A percentile compares a stretch with the other conserved stretches of the same genome.
Conservation (phyloP, 2,888 invertebrate species). For the Apodemia mormo region DNA sequence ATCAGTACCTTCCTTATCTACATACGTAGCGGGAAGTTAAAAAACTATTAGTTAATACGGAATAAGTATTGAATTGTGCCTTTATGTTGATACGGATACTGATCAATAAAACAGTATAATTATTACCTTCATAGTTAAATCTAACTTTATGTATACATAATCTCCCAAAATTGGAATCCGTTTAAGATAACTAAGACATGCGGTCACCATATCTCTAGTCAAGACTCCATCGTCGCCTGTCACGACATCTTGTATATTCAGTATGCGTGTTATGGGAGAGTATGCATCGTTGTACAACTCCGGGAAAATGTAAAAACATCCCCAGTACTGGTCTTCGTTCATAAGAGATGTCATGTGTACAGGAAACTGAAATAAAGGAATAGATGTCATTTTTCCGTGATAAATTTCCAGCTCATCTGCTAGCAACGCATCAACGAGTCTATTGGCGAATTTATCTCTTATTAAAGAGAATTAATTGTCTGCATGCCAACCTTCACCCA, state of each 20-base stretch:
- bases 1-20: too few species aligned
- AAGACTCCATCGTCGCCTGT: constrained; percentile 69
- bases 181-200: constrained; percentile 76
- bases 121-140: constrained; percentile 65
- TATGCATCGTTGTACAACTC: constrained; percentile 61
- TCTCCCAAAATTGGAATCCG: constrained; percentile 77
- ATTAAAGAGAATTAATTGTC: too few species aligned
- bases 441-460: too few species aligned
- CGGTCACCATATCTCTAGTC: constrained; percentile 75
- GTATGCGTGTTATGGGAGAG: constrained; percentile 58
- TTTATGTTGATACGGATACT: too few species aligned
- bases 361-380: constrained; percentile 48
- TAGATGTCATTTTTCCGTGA: too few species aligned
- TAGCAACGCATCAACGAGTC: too few species aligned
- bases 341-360: constrained; percentile 56
- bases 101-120: background rate
- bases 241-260: constrained; percentile 51
- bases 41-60: too few species aligned
- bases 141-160: constrained; percentile 79
- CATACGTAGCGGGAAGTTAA: too few species aligned
- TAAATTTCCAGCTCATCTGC: too few species aligned
- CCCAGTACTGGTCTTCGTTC: constrained; percentile 69
- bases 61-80: too few species aligned
- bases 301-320: constrained; percentile 69
- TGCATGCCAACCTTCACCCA: too few species aligned